phyloP scores from a whole-genome alignment of 2,113 vertebrate species.

The Capreolus pygargus region DNA sequence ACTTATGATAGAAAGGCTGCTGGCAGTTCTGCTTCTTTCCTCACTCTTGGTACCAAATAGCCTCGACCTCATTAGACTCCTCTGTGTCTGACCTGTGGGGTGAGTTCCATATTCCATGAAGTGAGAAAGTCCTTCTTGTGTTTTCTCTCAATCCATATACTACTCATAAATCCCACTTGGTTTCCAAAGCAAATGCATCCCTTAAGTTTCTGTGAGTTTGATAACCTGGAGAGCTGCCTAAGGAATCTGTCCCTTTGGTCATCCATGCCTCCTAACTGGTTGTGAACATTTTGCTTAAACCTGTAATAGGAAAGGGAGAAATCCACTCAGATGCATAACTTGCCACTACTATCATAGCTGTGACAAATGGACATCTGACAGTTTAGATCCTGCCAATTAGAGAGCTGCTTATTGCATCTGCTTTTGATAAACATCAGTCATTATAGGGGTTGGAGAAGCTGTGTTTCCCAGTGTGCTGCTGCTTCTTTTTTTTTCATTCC shows the following conservation, averaged over 20 bases:
- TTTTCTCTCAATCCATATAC: neutral
- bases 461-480: constrained; percentile 46
- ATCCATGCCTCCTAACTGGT: neutral
- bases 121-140: neutral
- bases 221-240: neutral
- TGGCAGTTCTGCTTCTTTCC: neutral
- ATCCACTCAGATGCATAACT: neutral
- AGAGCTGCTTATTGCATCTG: neutral
- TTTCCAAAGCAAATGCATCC: neutral
- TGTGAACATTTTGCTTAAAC: constrained; percentile 44
- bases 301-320: neutral
- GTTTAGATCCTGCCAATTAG: constrained; percentile 25
- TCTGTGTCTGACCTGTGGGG: neutral
- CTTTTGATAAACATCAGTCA: constrained; percentile 31
- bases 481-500: neutral
- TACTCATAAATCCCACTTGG: neutral
- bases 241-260: neutral
- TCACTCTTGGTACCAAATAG: neutral
- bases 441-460: constrained; percentile 39
- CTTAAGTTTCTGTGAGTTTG: neutral
- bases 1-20: neutral
- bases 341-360: neutral
- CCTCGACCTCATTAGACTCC: neutral
- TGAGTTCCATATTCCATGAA: neutral
- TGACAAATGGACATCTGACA: constrained; percentile 3